Base-by-base conservation (phyloP, 2,797 vertebrate species). In the Hemibagrus guttatus region DNA sequence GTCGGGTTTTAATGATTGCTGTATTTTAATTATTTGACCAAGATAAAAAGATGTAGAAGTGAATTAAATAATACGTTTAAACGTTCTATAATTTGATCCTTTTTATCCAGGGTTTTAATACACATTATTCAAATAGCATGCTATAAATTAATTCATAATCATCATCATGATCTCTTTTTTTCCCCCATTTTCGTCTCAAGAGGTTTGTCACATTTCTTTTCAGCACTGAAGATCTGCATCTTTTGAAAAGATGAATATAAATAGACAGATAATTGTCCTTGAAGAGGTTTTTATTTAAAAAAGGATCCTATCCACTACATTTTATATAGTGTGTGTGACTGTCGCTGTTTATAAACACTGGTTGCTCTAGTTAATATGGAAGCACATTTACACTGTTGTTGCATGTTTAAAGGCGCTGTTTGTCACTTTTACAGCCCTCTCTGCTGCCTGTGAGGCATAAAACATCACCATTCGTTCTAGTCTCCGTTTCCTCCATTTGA, bases 1-100 rank as follows among this genome's bases (percentile, higher is more conserved):
- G 35, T 80, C 56, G 11, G 19, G 31, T 59, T 28, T 52, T 52
- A 81, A 64, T 21, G 11, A 81, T 52, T 58, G 58, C 9, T 54
- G 68, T 81, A 74, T 83, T 86, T 63, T 63, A 81, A 80, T 46
- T 31, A 28, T 26, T 42, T 69, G 26, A 35, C 7, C 11, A 17
- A 17, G 42, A 49, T 68, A 19, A 66, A 78, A 54, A 58, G 9
- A 2, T 0, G n/a, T 58, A 6, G 16, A 17, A 74, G 42, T 64
- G 0, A 39, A 86, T 76, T 39, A 68, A 83, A 83, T 9, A 4
- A 66, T 83, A 76, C 58, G 28, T 58, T 68, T 11, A 66, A 64
- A 54, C 4, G 26, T 49, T 14, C n/a, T 61, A 6, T 26, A n/a
- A 8, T 86, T 39, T 39, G 28, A 39, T 76, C 58, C 1, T 66